phyloP scores from a whole-genome alignment of 2,888 invertebrate species.

The Temnothorax ravouxi region DNA sequence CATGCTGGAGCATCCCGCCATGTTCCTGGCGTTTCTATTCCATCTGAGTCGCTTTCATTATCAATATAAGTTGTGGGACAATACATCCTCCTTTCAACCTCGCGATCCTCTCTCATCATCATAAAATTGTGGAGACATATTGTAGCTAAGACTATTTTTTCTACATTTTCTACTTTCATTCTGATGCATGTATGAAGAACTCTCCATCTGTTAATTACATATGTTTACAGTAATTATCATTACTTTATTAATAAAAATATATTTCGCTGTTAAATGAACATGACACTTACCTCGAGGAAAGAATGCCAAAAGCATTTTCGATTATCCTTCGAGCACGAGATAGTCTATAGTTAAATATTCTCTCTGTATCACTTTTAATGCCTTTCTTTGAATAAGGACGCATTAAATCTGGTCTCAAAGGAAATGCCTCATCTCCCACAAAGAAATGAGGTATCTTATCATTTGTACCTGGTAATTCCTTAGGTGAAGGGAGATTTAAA shows the following conservation, averaged over 20 bases:
- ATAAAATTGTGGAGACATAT: conserved; percentile 1
- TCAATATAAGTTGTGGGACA: not conserved
- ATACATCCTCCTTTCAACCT: not conserved
- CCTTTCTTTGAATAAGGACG: not conserved
- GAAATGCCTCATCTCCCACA: not conserved
- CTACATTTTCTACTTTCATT: not conserved
- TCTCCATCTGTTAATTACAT: not conserved
- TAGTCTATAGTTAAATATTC: not conserved
- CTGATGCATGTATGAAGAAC: not conserved
- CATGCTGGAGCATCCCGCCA: not conserved
- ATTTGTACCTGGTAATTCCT: not conserved
- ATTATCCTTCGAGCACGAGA: not conserved
- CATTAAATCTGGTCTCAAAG: not conserved
- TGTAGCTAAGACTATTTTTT: not conserved
- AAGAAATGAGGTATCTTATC: not conserved
- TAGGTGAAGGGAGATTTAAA: not conserved
- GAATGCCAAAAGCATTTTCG: conserved; percentile 1
- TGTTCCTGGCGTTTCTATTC: not conserved
- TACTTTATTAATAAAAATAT: not conserved
- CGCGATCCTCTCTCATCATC: not conserved
- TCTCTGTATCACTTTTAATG: not conserved
- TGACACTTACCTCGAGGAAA: not conserved
- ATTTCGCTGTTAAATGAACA: not conserved
- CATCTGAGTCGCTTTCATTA: not conserved
- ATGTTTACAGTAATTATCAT: not conserved